Base-by-base conservation (phyloP, 2,888 invertebrate species). In the Drepanosiphum platanoidis region DNA sequence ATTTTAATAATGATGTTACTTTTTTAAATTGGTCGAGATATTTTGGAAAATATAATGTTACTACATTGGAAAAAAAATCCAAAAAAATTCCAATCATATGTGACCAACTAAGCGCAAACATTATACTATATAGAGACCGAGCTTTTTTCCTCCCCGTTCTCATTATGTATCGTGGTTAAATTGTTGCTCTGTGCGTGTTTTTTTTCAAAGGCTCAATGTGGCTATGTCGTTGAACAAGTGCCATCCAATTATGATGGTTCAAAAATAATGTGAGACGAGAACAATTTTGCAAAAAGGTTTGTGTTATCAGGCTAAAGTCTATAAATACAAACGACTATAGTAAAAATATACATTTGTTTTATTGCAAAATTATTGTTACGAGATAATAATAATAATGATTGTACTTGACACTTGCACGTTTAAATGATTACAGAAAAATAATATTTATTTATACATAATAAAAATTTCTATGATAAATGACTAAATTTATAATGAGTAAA, bases 351-450 rank as follows among this genome's bases (percentile, higher is more conserved):
- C 34, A 52, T 58, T 58, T 32, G n/a, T 36, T 74, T 84, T 75
- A 84, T 84, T 84, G 84, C 75, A 84, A 84, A 80, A 77, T 42
- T 46, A 66, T 77, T 84, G 52, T 77, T 84, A 52, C 52, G 3
- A 82, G 32, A 82, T 72, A 39, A 75, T 83, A 46, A 74, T 66
- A 27, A 66, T 66, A 22, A 84, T 52, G 39, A 39, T 84, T 83
- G 64, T 82, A n/a, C n/a, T n/a, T n/a, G n/a, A n/a, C n/a, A 83
- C 27, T 46, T 30, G 61, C 11, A 61, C 61, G 27, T 36, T 66
- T 27, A 58, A 80, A 70, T 66, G 52, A 80, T 80, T 70, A 52
- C 52, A 80, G 34, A 36, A 52, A 70, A 61, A 30, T 52, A 7
- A 75, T 42, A 42, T 68, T 8, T 34, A 39, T 42, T n/a, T 78